Percentiles rank a stretch among this genome's conserved stretches.
Conservation (phyloP, 92 coral and sea anemone genomes). For the Parazoanthus swiftii region DNA sequence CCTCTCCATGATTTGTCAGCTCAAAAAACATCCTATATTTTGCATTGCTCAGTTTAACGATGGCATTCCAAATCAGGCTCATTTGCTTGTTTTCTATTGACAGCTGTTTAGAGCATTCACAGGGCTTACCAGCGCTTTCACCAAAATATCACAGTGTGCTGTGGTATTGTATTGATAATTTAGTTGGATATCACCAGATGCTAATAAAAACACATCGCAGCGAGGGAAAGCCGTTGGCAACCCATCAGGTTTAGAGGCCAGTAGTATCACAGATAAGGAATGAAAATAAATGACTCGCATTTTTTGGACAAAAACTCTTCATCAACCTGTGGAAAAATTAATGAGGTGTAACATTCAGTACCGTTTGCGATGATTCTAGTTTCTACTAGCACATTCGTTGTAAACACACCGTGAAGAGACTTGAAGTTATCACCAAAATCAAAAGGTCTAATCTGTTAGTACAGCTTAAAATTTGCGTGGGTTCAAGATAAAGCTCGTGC, state of each 20-base stretch:
- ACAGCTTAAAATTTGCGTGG: neutral
- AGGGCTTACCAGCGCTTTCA: conserved; percentile 19
- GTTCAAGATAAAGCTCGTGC: neutral
- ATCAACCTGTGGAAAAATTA: neutral
- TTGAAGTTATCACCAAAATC: neutral
- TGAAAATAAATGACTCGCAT: neutral
- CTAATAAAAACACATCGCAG: conserved; percentile 31
- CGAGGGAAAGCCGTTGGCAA: neutral
- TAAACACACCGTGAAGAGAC: neutral
- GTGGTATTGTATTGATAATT: neutral
- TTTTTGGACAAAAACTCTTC: conserved; percentile 2
- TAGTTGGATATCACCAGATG: conserved; percentile 21
- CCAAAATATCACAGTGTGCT: conserved; percentile 12
- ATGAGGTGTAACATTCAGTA: conserved; percentile 12
- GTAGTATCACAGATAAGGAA: conserved; percentile 7
- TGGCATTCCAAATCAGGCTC: conserved; percentile 19
- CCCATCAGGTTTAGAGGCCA: neutral
- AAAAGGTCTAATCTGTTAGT: neutral
- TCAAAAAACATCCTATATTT: neutral
- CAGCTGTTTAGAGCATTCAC: conserved; percentile 34
- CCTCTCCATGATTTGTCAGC: neutral
- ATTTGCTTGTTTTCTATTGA: neutral
- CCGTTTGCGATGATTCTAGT: neutral
- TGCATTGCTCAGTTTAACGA: conserved; percentile 4
- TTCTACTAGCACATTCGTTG: neutral